These are phyloP conservation scores for Chymomyza caudatula DNA, from an alignment of 2,888 invertebrate genomes.

Conservation along the genomic window DNA sequence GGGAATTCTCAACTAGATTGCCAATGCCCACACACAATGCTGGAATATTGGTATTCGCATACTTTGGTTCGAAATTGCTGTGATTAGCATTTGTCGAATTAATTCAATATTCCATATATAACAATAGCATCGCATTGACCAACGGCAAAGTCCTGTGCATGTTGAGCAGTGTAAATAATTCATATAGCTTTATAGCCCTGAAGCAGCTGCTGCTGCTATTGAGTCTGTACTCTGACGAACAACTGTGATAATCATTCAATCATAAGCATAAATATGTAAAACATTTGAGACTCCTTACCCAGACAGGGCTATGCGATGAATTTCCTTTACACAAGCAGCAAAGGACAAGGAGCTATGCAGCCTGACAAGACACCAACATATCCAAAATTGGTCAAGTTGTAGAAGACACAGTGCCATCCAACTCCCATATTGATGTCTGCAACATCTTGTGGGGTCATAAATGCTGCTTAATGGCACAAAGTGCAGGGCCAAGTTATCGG, in stretches of 20 bases:
- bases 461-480: constrained; percentile 4
- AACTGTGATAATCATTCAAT: constrained; percentile 24
- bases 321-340: neutral
- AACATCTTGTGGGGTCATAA: constrained; percentile 25
- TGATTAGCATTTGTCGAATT: neutral
- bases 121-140: neutral
- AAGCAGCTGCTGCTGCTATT: neutral
- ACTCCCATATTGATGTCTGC: neutral
- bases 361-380: neutral
- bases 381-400: neutral
- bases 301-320: constrained; percentile 6
- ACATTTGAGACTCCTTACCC: constrained; percentile 5
- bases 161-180: constrained; percentile 21
- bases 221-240: neutral
- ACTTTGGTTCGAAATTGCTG: too few species aligned
- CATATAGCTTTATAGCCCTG: constrained; percentile 3
- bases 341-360: neutral
- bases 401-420: too few species aligned
- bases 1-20: too few species aligned
- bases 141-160: neutral
- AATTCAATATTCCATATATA: neutral
- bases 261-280: constrained; percentile 33
- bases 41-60: too few species aligned
- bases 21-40: too few species aligned
- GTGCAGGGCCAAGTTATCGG: neutral